Percentiles rank a stretch among this genome's conserved stretches.
These are phyloP conservation scores for Neofelis nebulosa DNA, from an alignment of 2,113 vertebrate species.

Conservation along the genomic window DNA sequence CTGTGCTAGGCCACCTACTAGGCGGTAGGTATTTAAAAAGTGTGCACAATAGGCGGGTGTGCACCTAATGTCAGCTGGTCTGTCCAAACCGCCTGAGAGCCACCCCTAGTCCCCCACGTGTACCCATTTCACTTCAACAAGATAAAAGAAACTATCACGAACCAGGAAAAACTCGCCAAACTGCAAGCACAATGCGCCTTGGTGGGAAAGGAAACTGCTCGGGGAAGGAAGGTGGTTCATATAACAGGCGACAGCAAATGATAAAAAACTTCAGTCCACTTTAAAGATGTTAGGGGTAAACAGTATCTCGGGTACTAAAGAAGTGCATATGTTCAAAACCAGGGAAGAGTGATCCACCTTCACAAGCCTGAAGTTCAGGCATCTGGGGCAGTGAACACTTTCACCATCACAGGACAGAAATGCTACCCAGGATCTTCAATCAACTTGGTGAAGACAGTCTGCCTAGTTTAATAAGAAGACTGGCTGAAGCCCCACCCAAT, in stretches of 20 bases:
- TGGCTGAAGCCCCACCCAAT: background rate
- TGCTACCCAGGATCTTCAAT: background rate
- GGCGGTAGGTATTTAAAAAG: background rate
- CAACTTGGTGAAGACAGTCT: background rate
- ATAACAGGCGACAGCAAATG: background rate
- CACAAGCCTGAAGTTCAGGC: background rate
- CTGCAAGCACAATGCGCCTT: background rate
- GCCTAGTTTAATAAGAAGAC: background rate
- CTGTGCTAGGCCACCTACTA: background rate
- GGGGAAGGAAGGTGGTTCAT: background rate
- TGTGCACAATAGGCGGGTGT: background rate
- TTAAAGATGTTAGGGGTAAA: background rate
- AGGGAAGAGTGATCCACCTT: background rate
- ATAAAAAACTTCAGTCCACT: background rate
- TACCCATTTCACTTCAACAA: background rate
- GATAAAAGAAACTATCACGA: background rate
- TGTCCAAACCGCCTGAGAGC: rapidly evolving
- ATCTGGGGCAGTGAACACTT: background rate
- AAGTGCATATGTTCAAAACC: background rate
- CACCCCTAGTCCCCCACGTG: background rate
- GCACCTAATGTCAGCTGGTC: background rate
- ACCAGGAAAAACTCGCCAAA: background rate
- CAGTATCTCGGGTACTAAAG: background rate
- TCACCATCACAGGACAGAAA: background rate
- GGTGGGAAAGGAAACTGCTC: background rate